Conservation (phyloP, 2,888 invertebrate genomes). For the Osedax frankpressi region DNA sequence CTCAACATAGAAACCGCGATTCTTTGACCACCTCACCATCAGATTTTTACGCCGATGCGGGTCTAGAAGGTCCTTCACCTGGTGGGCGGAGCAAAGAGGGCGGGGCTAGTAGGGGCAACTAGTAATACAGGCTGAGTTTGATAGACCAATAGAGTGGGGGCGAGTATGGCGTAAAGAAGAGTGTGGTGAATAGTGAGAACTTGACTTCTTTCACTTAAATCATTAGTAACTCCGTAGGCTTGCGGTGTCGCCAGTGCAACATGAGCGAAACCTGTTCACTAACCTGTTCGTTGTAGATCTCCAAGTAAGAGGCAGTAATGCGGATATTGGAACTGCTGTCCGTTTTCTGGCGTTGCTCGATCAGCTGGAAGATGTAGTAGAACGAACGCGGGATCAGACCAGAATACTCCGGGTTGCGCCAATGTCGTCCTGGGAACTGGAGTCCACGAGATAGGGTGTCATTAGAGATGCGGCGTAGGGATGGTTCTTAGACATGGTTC, state of each 20-base stretch:
- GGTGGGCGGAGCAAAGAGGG: too few relatives aligned
- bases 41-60: slow-evolving; percentile 65
- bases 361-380: slow-evolving; percentile 70
- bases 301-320: slow-evolving; percentile 60
- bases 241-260: slow-evolving; percentile 67
- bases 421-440: neutral
- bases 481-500: too few relatives aligned
- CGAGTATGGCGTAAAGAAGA: too few relatives aligned
- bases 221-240: too few relatives aligned
- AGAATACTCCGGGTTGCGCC: slow-evolving; percentile 28
- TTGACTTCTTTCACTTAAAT: too few relatives aligned
- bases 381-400: slow-evolving; percentile 81
- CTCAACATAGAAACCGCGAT: slow-evolving; percentile 78
- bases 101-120: too few relatives aligned
- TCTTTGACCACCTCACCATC: slow-evolving; percentile 83
- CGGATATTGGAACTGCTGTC: slow-evolving; percentile 18
- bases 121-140: too few relatives aligned
- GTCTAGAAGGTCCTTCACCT: slow-evolving; percentile 87
- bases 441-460: too few relatives aligned
- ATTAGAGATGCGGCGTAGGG: too few relatives aligned
- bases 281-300: slow-evolving; percentile 94
- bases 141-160: too few relatives aligned
- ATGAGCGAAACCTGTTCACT: slow-evolving; percentile 87
- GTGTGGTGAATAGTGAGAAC: too few relatives aligned
- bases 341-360: slow-evolving; percentile 57